Base-by-base conservation (phyloP, 2,113 vertebrate genomes). In the Corythaeola cristata region DNA sequence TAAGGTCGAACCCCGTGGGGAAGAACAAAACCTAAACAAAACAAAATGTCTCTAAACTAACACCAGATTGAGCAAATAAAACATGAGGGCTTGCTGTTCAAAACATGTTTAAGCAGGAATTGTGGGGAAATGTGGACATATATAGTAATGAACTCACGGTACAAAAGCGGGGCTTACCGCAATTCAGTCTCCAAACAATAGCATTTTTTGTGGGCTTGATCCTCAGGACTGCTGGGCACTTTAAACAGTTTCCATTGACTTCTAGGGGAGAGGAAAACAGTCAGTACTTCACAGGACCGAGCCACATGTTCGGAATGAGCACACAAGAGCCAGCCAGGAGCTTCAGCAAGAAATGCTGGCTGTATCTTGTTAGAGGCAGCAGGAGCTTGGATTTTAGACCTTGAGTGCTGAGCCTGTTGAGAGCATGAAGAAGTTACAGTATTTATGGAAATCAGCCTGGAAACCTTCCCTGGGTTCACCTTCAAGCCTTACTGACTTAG, bases 11-110 rank as follows among this genome's bases (percentile, higher is more conserved):
- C 17, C 27, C 69, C 17, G 2, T 76, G 32, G 35, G 37, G 17
- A 90, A 80, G 30, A 91, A 49, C 53, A 88, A 91, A 93, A 75
- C 18, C 37, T 68, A 82, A 91, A 39, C 27, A 73, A 93, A 93
- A 64, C 30, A 56, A 91, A 93, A 63, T 49, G 53, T 58, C 35
- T 74, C 74, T 45, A 91, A 94, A 86, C 41, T 47, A 77, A 14
- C 74, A 88, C 49, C 63, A 94, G 32, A 91, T 0, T 74, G 59
- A 94, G 20, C 24, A 86, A 89, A 88, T 80, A 84, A 93, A 94
- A 81, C 44, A 8, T 6, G 32, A 18, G 66, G 52, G 9, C 45
- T 88, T 59, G 67, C 32, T 73, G 39, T 83, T 90, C 85, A 83
- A 94, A 86, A 62, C 77, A 66, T 50, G 7, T 68, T 84, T 45